Conservation (phyloP, 1,140 invertebrate genomes). For the Cepaea nemoralis region DNA sequence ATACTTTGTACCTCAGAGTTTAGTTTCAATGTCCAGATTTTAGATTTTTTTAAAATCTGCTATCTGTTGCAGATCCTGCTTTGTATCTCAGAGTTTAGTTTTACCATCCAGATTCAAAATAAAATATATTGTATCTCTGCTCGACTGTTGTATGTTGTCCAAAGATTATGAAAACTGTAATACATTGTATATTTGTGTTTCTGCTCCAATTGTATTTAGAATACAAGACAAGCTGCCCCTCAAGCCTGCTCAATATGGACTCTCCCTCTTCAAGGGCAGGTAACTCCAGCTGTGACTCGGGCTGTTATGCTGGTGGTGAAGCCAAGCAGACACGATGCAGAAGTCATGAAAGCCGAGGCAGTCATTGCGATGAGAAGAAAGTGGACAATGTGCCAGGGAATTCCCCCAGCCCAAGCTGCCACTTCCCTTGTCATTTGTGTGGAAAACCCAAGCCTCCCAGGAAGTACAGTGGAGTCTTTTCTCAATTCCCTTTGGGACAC, state of each 20-base stretch:
- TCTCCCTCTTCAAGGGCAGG: slow-evolving; percentile 38
- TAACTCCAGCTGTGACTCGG: slow-evolving; percentile 61
- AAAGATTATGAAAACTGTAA: too few relatives aligned
- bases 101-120: too few relatives aligned
- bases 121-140: too few relatives aligned
- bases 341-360: slow-evolving; percentile 5
- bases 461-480: background rate
- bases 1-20: too few relatives aligned
- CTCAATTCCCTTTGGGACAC: background rate
- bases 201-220: too few relatives aligned
- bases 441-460: slow-evolving; percentile 35
- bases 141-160: too few relatives aligned
- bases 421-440: slow-evolving; percentile 13
- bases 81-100: too few relatives aligned
- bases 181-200: too few relatives aligned
- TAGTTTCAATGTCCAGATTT: too few relatives aligned
- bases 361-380: background rate
- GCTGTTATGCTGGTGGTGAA: slow-evolving; percentile 64
- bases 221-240: slow-evolving; percentile 33
- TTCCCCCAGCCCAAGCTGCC: background rate
- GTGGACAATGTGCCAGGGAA: background rate
- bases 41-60: too few relatives aligned
- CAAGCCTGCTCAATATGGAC: slow-evolving; percentile 31
- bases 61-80: too few relatives aligned
- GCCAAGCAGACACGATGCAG: slow-evolving; percentile 33